Conservation (phyloP, 2,888 invertebrate genomes). For the Apodemia zela region DNA sequence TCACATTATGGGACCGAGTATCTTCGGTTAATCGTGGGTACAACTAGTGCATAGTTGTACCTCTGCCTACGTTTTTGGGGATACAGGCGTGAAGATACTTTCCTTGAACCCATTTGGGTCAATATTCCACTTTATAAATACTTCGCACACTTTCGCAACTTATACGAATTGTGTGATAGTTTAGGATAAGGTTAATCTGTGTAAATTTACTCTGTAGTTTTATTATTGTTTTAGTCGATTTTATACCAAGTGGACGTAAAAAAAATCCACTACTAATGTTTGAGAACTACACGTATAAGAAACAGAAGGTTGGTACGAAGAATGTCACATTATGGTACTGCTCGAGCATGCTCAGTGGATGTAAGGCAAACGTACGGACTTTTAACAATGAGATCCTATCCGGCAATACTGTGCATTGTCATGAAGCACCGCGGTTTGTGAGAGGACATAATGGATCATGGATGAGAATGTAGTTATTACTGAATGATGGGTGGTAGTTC, state of each 20-base stretch:
- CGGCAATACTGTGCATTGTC: slow-evolving; percentile 34
- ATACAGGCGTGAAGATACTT: too few species aligned
- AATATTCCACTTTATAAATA: too few species aligned
- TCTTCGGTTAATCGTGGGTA: too few species aligned
- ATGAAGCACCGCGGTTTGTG: slow-evolving; percentile 37
- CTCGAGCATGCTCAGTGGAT: slow-evolving; percentile 28
- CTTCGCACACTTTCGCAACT: too few species aligned
- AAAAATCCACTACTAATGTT: slow-evolving; percentile 32
- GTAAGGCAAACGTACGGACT: slow-evolving; percentile 29
- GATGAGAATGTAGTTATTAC: not conserved
- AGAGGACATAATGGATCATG: not conserved
- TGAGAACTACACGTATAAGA: slow-evolving; percentile 30
- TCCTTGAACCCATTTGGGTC: too few species aligned
- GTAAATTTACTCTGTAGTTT: not conserved
- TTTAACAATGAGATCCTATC: slow-evolving; percentile 22
- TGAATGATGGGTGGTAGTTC: too few species aligned
- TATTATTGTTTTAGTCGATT: slow-evolving; percentile 26
- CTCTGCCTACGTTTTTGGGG: too few species aligned
- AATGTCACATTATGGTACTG: slow-evolving; percentile 30
- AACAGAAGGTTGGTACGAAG: slow-evolving; percentile 21
- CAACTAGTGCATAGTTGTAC: too few species aligned
- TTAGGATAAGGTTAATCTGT: too few species aligned
- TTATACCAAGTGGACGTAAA: slow-evolving; percentile 26
- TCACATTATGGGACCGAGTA: too few species aligned
- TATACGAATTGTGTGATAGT: too few species aligned